phyloP scores from a whole-genome alignment of 2,888 invertebrate genomes.

The Chymomyza procnemis region DNA sequence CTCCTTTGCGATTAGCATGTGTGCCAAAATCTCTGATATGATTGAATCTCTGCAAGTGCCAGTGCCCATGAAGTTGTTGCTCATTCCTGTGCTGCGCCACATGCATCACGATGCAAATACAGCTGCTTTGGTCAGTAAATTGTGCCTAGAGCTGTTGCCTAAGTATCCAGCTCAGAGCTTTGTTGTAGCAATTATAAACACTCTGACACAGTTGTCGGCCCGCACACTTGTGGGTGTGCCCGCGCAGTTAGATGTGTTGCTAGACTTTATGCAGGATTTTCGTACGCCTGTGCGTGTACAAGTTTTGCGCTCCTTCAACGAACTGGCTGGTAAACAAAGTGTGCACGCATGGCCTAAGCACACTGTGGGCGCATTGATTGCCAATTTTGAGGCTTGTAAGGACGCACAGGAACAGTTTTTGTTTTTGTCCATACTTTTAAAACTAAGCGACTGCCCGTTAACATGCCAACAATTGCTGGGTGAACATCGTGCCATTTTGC shows the following conservation, averaged over 20 bases:
- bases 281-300: slow-evolving; percentile 85
- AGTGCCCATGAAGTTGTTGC: slow-evolving; percentile 91
- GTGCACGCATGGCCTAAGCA: slow-evolving; percentile 88
- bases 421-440: slow-evolving; percentile 75
- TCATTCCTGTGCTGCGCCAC: slow-evolving; percentile 93
- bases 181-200: slow-evolving; percentile 89
- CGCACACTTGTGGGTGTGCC: slow-evolving; percentile 94
- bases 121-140: slow-evolving; percentile 83
- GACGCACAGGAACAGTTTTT: slow-evolving; percentile 76
- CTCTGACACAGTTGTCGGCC: slow-evolving; percentile 91
- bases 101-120: slow-evolving; percentile 91
- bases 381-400: slow-evolving; percentile 73
- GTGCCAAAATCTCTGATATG: slow-evolving; percentile 96
- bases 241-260: slow-evolving; percentile 85
- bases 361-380: slow-evolving; percentile 76
- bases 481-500: slow-evolving; percentile 72
- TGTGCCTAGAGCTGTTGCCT: slow-evolving; percentile 86
- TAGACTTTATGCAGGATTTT: slow-evolving; percentile 85
- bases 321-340: slow-evolving; percentile 84
- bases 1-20: slow-evolving; percentile 97
- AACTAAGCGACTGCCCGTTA: slow-evolving; percentile 76
- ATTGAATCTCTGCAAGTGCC: slow-evolving; percentile 95
- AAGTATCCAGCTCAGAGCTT: slow-evolving; percentile 90
- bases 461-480: slow-evolving; percentile 75
- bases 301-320: slow-evolving; percentile 83